Evolutionary conservation across 1,140 invertebrate genomes (phyloP).

Genomic region (Trinorchestia longiramus): DNA sequence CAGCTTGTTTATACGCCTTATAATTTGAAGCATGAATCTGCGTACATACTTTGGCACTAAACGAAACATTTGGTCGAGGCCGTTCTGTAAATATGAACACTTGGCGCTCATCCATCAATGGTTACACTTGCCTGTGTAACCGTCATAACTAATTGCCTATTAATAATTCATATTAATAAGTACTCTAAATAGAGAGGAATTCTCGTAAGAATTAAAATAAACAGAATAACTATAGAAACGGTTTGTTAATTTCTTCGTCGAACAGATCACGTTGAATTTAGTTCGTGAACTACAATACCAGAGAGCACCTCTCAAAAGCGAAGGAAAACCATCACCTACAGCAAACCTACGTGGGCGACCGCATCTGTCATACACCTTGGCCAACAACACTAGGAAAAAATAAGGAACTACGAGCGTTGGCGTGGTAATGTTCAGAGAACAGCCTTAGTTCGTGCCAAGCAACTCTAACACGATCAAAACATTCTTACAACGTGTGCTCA

Average conservation of each 20-base stretch:
- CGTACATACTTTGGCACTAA: not conserved
- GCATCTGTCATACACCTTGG: not conserved
- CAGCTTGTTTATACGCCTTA: not conserved
- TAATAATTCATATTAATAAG: not conserved
- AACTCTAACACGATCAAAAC: not conserved
- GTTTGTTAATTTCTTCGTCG: not conserved
- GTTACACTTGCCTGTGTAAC: not conserved
- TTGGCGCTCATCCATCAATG: not conserved
- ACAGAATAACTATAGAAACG: not conserved
- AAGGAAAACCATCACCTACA: not conserved
- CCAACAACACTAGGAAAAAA: not conserved
- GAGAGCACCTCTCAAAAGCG: not conserved
- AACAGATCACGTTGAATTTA: not conserved
- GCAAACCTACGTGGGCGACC: not conserved
- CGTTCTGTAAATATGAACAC: not conserved
- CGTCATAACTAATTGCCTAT: not conserved
- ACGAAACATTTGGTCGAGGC: not conserved
- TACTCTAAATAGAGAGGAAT: not conserved
- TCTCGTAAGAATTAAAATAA: not conserved
- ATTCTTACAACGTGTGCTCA: not conserved
- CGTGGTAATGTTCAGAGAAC: not conserved
- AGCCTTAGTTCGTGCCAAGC: not conserved
- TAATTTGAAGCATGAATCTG: not conserved
- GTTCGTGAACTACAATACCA: not conserved
- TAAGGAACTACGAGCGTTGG: not conserved